Conservation (phyloP, 2,797 vertebrate species). For the Micropoecilia bifurca region DNA sequence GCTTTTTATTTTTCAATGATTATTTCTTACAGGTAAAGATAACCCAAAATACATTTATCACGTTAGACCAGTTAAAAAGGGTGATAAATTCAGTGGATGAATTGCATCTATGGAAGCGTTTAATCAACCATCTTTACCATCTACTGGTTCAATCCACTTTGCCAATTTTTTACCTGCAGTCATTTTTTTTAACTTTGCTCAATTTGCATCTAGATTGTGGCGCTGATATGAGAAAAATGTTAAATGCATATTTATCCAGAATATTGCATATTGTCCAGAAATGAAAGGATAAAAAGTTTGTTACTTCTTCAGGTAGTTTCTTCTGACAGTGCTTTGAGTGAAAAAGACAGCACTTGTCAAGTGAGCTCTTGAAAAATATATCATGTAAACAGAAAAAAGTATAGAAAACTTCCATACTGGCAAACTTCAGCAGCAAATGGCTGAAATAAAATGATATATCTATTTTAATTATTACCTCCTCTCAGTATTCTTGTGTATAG, state of each 20-base stretch:
- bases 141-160: background rate
- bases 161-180: background rate
- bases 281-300: slow-evolving; percentile 75
- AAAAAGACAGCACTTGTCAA: slow-evolving; percentile 61
- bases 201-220: slow-evolving; percentile 52
- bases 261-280: slow-evolving; percentile 61
- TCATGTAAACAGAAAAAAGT: slow-evolving; percentile 25
- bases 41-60: too few species aligned
- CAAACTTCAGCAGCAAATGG: background rate
- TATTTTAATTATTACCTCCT: too few species aligned
- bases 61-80: too few species aligned
- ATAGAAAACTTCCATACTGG: slow-evolving; percentile 11
- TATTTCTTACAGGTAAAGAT: too few species aligned
- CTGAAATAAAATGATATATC: too few species aligned
- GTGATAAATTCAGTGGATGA: background rate
- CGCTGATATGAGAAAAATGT: slow-evolving; percentile 62
- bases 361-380: slow-evolving; percentile 39
- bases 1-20: too few species aligned
- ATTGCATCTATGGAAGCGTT: background rate
- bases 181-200: background rate
- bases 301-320: slow-evolving; percentile 63
- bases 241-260: slow-evolving; percentile 52
- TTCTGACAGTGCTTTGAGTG: slow-evolving; percentile 12
- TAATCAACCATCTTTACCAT: background rate
- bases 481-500: too few species aligned